These are phyloP conservation scores for Megalops atlanticus DNA, from an alignment of 2,113 vertebrate genomes.

Conservation along the genomic window DNA sequence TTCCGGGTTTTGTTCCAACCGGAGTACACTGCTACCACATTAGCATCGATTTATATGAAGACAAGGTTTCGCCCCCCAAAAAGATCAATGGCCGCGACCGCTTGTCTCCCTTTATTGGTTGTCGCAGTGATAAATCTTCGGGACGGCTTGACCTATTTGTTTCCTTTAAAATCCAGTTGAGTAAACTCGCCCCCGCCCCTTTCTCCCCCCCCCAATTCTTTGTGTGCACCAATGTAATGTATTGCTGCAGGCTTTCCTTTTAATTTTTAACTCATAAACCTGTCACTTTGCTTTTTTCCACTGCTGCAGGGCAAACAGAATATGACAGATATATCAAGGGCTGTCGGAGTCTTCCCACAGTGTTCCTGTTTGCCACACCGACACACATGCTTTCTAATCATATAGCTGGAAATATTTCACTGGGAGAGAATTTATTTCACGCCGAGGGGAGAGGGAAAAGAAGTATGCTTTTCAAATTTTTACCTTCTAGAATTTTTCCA, in stretches of 20 bases:
- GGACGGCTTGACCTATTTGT: slow-evolving; percentile 55
- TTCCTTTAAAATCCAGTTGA: slow-evolving; percentile 53
- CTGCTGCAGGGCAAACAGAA: slow-evolving; percentile 48
- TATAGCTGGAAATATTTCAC: background rate
- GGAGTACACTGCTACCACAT: background rate
- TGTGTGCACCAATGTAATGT: slow-evolving; percentile 26
- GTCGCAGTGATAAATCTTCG: slow-evolving; percentile 37
- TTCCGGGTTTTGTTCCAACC: background rate
- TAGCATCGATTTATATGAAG: slow-evolving; percentile 11
- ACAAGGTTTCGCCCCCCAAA: slow-evolving; percentile 51
- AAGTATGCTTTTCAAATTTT: background rate
- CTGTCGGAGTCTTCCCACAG: background rate
- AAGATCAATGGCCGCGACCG: slow-evolving; percentile 64
- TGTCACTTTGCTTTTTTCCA: slow-evolving; percentile 48
- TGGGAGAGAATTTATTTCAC: background rate
- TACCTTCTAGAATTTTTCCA: background rate
- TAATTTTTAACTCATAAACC: slow-evolving; percentile 60
- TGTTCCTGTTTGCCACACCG: background rate
- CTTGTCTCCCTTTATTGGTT: slow-evolving; percentile 43
- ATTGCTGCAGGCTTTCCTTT: slow-evolving; percentile 39
- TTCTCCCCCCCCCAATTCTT: background rate
- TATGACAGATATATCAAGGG: slow-evolving; percentile 35
- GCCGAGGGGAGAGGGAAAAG: background rate
- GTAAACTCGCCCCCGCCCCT: slow-evolving; percentile 26
- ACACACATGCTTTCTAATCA: background rate